phyloP scores from a whole-genome alignment of 2,797 vertebrate species.

The Tachyglossus aculeatus region DNA sequence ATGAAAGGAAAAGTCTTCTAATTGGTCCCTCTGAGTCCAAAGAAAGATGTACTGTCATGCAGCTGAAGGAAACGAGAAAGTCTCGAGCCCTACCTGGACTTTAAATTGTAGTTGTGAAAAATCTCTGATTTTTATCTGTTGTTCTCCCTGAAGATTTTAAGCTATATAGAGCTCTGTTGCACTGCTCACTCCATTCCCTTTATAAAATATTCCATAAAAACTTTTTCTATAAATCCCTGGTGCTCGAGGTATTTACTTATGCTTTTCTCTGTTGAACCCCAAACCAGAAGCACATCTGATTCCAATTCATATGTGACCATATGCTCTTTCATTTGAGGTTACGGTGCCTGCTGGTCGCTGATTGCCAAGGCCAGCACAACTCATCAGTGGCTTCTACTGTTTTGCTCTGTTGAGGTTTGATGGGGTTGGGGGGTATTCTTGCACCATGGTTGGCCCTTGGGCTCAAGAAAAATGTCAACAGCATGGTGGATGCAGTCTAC shows the following conservation, averaged over 20 bases:
- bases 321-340: no score
- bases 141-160: neutral
- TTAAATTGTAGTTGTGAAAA: conserved; percentile 9
- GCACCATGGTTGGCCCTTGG: no score
- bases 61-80: neutral
- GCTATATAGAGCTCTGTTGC: neutral
- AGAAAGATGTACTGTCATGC: neutral
- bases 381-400: no score
- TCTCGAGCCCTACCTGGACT: neutral
- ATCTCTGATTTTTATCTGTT: neutral
- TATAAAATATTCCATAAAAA: no score
- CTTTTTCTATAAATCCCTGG: no score
- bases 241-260: neutral
- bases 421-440: no score
- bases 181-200: no score
- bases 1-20: conserved; percentile 27
- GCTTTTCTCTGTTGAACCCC: neutral
- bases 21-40: neutral
- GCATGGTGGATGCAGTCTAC: no score
- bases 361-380: no score
- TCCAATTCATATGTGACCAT: neutral
- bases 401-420: no score
- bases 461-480: no score
- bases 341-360: no score
- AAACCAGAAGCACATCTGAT: neutral